A percentile compares a stretch with the other conserved stretches of the same genome.
Conservation (phyloP, 1,140 invertebrate species). For the Drosophila equinoxialis region DNA sequence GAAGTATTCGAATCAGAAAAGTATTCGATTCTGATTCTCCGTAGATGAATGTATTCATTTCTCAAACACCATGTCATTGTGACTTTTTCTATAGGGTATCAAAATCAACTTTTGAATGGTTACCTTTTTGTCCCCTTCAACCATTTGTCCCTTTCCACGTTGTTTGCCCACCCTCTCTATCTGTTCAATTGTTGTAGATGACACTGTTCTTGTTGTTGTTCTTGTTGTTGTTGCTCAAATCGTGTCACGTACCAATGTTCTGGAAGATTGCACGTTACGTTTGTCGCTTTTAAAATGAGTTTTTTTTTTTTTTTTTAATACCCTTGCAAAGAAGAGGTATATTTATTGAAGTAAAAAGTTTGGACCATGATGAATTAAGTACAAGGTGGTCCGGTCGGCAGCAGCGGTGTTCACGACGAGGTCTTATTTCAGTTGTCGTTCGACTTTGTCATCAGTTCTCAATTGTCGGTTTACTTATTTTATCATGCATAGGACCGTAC, state of each 20-base stretch:
- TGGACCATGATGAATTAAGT: no score
- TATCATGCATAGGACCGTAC: no score
- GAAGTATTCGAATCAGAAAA: no score
- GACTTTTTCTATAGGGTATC: neutral
- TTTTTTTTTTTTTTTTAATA: slow-evolving; percentile 50
- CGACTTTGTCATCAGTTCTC: no score
- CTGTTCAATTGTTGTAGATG: slow-evolving; percentile 5
- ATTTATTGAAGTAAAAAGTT: no score
- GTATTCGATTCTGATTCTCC: no score
- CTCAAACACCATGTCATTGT: neutral
- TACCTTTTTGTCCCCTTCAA: neutral
- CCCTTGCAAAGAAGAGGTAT: no score
- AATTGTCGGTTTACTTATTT: no score
- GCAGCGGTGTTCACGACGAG: no score
- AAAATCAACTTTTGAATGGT: slow-evolving; percentile 13
- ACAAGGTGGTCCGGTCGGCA: no score
- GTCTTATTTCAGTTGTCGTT: no score
- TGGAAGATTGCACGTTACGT: slow-evolving; percentile 82
- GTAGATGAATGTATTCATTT: no score
- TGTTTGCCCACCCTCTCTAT: neutral
- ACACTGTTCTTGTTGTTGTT: slow-evolving; percentile 18
- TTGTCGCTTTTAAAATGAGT: slow-evolving; percentile 82
- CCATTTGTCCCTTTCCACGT: neutral
- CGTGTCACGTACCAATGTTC: slow-evolving; percentile 81
- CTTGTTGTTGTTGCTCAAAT: slow-evolving; percentile 59